Evolutionary conservation across 2,888 invertebrate genomes (phyloP).

Genomic region (Drosophila maculinotata): DNA sequence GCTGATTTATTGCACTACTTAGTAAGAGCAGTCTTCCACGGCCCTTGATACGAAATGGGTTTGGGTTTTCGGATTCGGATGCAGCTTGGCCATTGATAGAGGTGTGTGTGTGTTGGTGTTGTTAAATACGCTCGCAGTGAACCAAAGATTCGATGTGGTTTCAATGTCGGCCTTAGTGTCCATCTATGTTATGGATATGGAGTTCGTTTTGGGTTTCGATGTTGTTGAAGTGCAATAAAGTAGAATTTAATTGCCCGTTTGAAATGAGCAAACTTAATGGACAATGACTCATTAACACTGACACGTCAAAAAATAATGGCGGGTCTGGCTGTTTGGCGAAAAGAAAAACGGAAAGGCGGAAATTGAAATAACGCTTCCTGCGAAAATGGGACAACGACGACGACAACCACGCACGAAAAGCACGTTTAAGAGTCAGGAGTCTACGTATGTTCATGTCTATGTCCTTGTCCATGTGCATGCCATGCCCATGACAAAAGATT

Average conservation of each 20-base stretch:
- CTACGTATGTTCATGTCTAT: conserved; percentile 20
- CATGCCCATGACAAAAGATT: conserved; percentile 61
- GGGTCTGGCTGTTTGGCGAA: conserved; percentile 72
- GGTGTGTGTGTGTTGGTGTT: too few species aligned
- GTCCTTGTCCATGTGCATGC: conserved; percentile 38
- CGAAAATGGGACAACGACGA: conserved; percentile 49
- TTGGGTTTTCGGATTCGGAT: conserved; percentile 7
- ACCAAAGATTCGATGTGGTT: conserved; percentile 63
- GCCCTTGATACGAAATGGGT: background rate
- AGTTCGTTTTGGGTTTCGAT: conserved; percentile 16
- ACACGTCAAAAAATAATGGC: conserved; percentile 81
- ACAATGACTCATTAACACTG: conserved; percentile 83
- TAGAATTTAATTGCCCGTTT: conserved; percentile 80
- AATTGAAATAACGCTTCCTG: conserved; percentile 81
- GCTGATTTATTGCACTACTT: conserved; percentile 59
- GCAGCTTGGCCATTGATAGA: conserved; percentile 22
- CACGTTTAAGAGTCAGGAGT: conserved; percentile 37
- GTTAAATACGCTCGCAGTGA: conserved; percentile 26
- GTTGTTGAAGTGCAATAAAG: conserved; percentile 81
- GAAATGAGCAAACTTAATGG: conserved; percentile 81
- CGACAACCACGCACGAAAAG: conserved; percentile 29
- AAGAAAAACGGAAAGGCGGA: conserved; percentile 74
- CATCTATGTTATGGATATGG: conserved; percentile 34
- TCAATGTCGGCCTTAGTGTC: conserved; percentile 46
- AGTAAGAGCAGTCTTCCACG: conserved; percentile 32